Base-by-base conservation (phyloP, 2,888 invertebrate genomes). In the Drosophila anomelani region DNA sequence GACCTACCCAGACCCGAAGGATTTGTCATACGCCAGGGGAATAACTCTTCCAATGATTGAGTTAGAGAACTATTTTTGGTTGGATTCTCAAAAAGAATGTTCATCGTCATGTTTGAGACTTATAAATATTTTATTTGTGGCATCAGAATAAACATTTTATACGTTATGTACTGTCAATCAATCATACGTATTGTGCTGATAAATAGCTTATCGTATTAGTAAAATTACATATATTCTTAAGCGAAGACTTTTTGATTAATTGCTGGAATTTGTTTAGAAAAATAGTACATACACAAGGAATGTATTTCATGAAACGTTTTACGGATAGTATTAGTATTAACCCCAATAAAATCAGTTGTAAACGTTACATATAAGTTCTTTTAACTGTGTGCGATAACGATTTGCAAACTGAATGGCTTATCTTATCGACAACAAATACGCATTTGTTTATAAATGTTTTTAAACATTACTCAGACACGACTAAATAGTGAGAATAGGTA, bases 401-500 rank as follows among this genome's bases (percentile, higher is more conserved):
- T 38, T 10, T 34, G n/a, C 26, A 49, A 34, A 17, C 54, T 17
- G n/a, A 36, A 20, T 17, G 20, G 6, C 20, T 59, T 73, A 67
- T 75, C 74, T 75, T 67, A 75, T 75, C 67, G 39, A 4, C 38
- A 10, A 39, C 15, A 29, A 55, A 49, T 64, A 63, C 46, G 63
- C 49, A 64, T 64, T 73, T 43, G 41, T 23, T 49, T 34, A 44
- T 66, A 59, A 41, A 54, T 3, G 38, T n/a, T 57, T 38, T 1
- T 23, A 17, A 44, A 63, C 20, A 74, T 67, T 75, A 57, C n/a
- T 75, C 67, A 75, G 39, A n/a, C 32, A 20, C 5, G 29, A 51
- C 32, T 55, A 13, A 26, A 8, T 10, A 12, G 13, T 56, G 43
- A 13, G n/a, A 20, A 43, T 12, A 12, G 12, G 34, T 34, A 29